Base-by-base conservation (phyloP, 2,888 invertebrate species). In the Mechanitis messenoides region DNA sequence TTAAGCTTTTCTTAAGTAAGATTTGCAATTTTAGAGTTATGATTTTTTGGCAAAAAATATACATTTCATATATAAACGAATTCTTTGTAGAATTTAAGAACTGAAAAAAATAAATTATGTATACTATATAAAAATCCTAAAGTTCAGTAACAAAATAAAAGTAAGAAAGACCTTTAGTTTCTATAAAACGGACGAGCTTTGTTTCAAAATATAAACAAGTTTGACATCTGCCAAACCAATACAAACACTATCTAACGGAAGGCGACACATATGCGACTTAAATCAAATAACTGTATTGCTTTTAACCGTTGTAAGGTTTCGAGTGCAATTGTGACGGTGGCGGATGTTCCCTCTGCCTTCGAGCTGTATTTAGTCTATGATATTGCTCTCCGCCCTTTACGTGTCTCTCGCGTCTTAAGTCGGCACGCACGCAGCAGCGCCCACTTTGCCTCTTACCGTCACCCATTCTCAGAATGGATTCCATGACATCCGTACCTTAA, bases 221-320 rank as follows among this genome's bases (percentile, higher is more conserved):
- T 89, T 88, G 89, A 88, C 87, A 89, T 87, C 85, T 89, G 87
- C 87, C 88, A 88, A 90, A 88, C 86, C 82, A 85, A 87, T 81
- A 84, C 85, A 89, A 89, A 88, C 86, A 88, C 86, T 88, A 88
- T 87, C 84, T 85, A 81, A 77, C 79, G 81, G 83, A 87, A 88
- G 85, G 83, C 86, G 79, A 85, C 82, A 85, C 83, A 87, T 84
- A 86, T 81, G 81, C 87, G 87, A 81, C 87, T 89, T 88, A 89
- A 90, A 90, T 89, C 88, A 90, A 90, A 90, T 90, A 90, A 90
- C 87, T 87, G 87, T 90, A 88, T 89, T 88, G 89, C 88, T 89
- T 87, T 20, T 86, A 85, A 88, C 89, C 88, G 87, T 85, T 88
- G 87, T 87, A 88, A 87, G 81, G 85, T 87, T 87, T 87, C 86